Conservation (phyloP, 2,113 vertebrate genomes). For the Hiodon alosoides region DNA sequence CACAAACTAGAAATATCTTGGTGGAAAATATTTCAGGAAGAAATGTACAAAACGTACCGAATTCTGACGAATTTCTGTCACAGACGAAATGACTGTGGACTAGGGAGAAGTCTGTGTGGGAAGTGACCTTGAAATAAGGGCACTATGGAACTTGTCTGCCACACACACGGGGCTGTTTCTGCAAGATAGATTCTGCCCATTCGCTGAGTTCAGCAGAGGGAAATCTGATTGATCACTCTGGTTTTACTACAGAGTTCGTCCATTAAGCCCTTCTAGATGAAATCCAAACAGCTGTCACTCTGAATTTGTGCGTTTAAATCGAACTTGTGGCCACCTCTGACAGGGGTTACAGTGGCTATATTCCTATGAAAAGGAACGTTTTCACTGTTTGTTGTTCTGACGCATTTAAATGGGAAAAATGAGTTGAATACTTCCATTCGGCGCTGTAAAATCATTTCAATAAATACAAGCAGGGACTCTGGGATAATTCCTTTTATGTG, state of each 20-base stretch:
- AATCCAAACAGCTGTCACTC: conserved; percentile 4
- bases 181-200: not conserved
- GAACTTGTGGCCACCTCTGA: no score
- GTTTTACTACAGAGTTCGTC: not conserved
- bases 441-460: conserved; percentile 54
- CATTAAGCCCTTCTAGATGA: conserved; percentile 19
- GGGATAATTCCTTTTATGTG: conserved; percentile 67
- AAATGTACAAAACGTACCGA: no score
- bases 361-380: no score
- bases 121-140: no score
- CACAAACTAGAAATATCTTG: not conserved
- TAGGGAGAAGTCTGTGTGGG: not conserved
- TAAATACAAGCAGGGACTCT: conserved; percentile 63
- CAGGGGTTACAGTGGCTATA: no score
- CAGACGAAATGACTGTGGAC: no score
- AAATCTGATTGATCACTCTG: not conserved
- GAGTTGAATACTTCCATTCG: no score
- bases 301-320: not conserved
- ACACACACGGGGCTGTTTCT: not conserved
- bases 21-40: not conserved
- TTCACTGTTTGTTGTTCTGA: no score
- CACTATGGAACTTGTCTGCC: not conserved
- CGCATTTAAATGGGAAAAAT: no score
- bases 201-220: not conserved
- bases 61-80: no score